These are phyloP conservation scores for Urechis unicinctus DNA, from an alignment of 2,888 invertebrate genomes.

Conservation along the genomic window DNA sequence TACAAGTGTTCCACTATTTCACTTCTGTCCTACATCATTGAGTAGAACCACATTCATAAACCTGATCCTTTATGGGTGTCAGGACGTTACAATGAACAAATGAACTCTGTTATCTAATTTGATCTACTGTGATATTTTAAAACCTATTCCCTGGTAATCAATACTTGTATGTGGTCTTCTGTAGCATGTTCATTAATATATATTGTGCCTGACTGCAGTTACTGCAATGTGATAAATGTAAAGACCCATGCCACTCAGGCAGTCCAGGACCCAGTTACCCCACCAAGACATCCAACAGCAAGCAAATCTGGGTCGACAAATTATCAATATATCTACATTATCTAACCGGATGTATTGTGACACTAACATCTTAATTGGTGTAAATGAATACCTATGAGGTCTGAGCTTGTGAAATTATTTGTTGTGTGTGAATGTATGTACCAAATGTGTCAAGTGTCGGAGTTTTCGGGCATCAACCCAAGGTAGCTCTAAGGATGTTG, in stretches of 20 bases:
- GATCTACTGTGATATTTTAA: too few species aligned
- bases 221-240: conserved; percentile 47
- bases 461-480: conserved; percentile 69
- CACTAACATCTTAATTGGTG: background rate
- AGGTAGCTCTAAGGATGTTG: conserved; percentile 26
- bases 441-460: conserved; percentile 76
- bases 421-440: conserved; percentile 49
- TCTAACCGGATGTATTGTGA: too few species aligned
- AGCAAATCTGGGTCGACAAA: conserved; percentile 57
- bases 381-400: background rate
- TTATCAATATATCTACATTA: too few species aligned
- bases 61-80: too few species aligned
- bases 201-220: too few species aligned
- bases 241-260: conserved; percentile 49
- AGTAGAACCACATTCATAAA: too few species aligned
- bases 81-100: too few species aligned
- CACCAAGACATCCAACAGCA: conserved; percentile 49
- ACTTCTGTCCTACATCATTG: too few species aligned
- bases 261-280: conserved; percentile 50
- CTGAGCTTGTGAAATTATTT: background rate
- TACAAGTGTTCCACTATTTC: conserved; percentile 9
- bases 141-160: too few species aligned
- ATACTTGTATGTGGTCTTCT: too few species aligned
- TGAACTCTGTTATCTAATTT: too few species aligned
- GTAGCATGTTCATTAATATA: too few species aligned